Percentiles rank a stretch among this genome's conserved stretches.
These are phyloP conservation scores for Choloepus didactylus DNA, from an alignment of 2,797 vertebrate species.

Conservation along the genomic window DNA sequence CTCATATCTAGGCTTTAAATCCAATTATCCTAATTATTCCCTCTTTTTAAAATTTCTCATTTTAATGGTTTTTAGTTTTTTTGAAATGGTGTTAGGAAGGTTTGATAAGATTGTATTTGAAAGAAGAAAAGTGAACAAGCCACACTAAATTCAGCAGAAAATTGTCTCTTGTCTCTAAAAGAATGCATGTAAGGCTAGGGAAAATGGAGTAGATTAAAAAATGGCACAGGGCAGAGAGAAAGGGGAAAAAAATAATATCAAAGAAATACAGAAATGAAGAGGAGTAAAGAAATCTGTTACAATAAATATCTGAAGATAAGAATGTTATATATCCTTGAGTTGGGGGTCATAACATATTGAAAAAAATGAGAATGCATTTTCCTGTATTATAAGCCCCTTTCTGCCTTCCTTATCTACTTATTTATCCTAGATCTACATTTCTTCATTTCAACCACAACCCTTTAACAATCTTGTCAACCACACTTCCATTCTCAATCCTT, in stretches of 20 bases:
- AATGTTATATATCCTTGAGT: conserved; percentile 42
- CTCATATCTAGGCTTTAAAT: background rate
- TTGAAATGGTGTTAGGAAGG: background rate
- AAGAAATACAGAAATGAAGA: background rate
- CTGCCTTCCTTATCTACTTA: background rate
- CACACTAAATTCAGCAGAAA: conserved; percentile 57
- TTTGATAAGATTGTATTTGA: background rate
- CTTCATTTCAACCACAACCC: background rate
- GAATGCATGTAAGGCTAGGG: background rate
- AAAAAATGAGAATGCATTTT: background rate
- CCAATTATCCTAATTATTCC: conserved; percentile 21
- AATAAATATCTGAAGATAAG: conserved; percentile 28
- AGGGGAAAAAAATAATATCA: background rate
- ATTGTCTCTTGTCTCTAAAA: conserved; percentile 18
- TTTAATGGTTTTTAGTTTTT: conserved; percentile 18
- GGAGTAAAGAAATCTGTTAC: background rate
- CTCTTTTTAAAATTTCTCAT: conserved; percentile 30
- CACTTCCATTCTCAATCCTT: background rate
- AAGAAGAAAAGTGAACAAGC: conserved; percentile 32
- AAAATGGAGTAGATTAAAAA: background rate
- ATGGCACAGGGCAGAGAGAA: background rate
- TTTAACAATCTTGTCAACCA: background rate
- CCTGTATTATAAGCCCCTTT: background rate
- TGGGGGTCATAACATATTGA: conserved; percentile 54
- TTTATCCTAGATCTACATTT: background rate